Percentiles rank a stretch among this genome's conserved stretches.
Conservation (phyloP, 2,888 invertebrate genomes). For the Leptinotarsa tumamoca region DNA sequence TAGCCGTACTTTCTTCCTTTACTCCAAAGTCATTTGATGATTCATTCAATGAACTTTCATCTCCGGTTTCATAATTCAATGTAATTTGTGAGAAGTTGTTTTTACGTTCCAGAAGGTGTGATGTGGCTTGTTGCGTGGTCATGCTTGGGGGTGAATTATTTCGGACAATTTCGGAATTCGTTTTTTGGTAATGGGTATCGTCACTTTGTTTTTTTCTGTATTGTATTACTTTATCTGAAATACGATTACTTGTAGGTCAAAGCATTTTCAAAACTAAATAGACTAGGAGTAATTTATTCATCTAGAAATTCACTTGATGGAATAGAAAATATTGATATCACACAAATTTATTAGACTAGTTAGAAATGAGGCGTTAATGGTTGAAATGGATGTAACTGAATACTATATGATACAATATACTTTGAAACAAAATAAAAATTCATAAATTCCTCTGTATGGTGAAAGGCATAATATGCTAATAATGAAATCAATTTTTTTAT, state of each 20-base stretch:
- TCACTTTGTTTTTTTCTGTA: constrained; percentile 53
- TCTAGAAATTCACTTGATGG: no score
- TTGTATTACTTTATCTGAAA: constrained; percentile 56
- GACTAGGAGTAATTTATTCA: no score
- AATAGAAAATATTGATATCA: no score
- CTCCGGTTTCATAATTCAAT: constrained; percentile 39
- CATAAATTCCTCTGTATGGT: no score
- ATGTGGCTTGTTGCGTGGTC: constrained; percentile 14
- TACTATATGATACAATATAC: no score
- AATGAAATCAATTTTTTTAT: no score
- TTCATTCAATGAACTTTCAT: constrained; percentile 50
- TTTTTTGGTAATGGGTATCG: constrained; percentile 20
- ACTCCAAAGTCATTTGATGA: constrained; percentile 50
- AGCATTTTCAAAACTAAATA: no score
- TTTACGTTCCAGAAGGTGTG: constrained; percentile 23
- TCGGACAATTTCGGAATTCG: constrained; percentile 10
- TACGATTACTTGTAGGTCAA: not conserved
- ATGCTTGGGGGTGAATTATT: constrained; percentile 16
- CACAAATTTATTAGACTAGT: no score
- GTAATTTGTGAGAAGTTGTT: constrained; percentile 21
- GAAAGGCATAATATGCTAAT: no score
- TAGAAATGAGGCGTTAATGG: no score
- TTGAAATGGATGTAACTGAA: no score
- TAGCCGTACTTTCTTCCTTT: constrained; percentile 47
- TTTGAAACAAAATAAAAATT: no score